Conservation (phyloP, 2,888 invertebrate species). For the Hypomecis atomaria region DNA sequence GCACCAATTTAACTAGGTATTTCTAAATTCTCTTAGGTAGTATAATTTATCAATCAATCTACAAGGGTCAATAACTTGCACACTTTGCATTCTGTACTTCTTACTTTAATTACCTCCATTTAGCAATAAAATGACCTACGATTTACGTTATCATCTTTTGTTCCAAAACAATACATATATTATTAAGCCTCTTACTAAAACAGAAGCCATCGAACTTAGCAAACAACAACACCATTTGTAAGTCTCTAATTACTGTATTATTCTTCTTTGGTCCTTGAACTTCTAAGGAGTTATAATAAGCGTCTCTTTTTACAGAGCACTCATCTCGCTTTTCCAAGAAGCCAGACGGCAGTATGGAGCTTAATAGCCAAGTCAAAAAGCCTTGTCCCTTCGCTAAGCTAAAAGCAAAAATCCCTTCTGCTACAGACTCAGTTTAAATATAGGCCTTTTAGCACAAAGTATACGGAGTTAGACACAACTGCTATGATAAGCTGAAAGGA, state of each 20-base stretch:
- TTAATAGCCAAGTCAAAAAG: slow-evolving; percentile 8
- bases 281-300: not conserved
- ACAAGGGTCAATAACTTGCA: too few relatives aligned
- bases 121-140: too few relatives aligned
- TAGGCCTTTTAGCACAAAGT: slow-evolving; percentile 5
- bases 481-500: not conserved
- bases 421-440: slow-evolving; percentile 5
- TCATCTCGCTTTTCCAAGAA: slow-evolving; percentile 7
- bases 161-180: too few relatives aligned
- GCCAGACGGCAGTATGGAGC: not conserved
- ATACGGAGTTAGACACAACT: not conserved
- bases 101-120: too few relatives aligned
- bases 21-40: too few relatives aligned
- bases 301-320: slow-evolving; percentile 1
- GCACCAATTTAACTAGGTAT: too few relatives aligned
- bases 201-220: not conserved
- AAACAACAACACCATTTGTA: not conserved
- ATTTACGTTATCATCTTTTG: too few relatives aligned
- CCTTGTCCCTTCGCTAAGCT: slow-evolving; percentile 9
- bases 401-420: slow-evolving; percentile 18
- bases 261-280: not conserved
- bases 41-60: too few relatives aligned
- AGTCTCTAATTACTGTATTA: not conserved
- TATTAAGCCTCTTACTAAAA: not conserved
- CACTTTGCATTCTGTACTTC: too few relatives aligned